Base-by-base conservation (phyloP, 2,888 invertebrate genomes). In the Campaea margaritaria region DNA sequence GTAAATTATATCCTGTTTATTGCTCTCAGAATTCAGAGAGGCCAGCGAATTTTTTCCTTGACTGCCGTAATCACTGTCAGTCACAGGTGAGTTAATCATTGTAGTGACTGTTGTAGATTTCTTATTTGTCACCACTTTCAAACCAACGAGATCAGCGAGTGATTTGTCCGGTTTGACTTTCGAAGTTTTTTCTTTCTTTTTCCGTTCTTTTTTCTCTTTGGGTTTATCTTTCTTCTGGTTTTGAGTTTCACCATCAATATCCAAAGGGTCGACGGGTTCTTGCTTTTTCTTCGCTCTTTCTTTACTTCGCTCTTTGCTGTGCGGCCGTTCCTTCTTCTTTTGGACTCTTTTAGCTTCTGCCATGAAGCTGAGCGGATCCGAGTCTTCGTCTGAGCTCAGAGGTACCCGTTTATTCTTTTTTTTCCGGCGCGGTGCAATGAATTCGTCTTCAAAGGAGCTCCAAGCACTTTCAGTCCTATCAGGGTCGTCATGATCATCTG, bases 291-390 rank as follows among this genome's bases (percentile, higher is more conserved):
- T 74, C 62, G 27, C 43, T 10, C 15, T 47, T 58, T 80, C 75
- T 75, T 81, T 83, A 74, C 78, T 84, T 75, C 82, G 82, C 64
- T 88, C 87, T 62, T 84, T 88, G 67, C 85, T 86, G 60, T 79
- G 84, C 2, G 85, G 75, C 62, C 81, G 71, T 69, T 86, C 87
- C 34, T 86, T 87, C 63, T 82, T 86, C 74, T 80, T 81, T 45
- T 79, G 77, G 15, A 53, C 61, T 62, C 71, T 76, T 64, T 82
- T 81, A 9, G 68, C 62, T 62, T 85, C 82, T n/a, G 80, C 73
- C 10, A 78, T 65, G 0, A 75, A 43, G 46, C 86, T 85, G 0
- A 91, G 82, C 0, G 91, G 89, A 53, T 91, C 88, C 1, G 68
- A 70, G 12, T 87, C 87, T 11, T 85, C 84, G 0, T 81, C 83